Evolutionary conservation across 2,113 vertebrate species (phyloP).

Genomic region (Cottus gobio): DNA sequence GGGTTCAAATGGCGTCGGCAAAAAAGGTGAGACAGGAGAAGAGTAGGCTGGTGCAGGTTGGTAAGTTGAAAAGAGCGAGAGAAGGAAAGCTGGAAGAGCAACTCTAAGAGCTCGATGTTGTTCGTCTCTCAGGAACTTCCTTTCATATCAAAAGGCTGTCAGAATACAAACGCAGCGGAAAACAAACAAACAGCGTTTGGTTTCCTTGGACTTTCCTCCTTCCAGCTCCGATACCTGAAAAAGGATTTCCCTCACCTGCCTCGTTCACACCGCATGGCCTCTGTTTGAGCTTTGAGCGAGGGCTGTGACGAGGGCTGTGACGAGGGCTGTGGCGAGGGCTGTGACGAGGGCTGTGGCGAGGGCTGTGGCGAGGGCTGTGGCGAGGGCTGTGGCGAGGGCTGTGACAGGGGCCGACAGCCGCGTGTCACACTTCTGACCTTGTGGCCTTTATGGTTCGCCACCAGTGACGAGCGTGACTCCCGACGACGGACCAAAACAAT

Average conservation of each 20-base stretch:
- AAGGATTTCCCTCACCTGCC: conserved; percentile 30
- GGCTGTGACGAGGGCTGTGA: no score
- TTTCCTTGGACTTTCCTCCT: conserved; percentile 13
- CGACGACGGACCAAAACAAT: conserved; percentile 54
- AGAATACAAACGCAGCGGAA: conserved; percentile 9
- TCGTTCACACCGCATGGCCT: conserved; percentile 10
- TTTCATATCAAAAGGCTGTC: conserved; percentile 7
- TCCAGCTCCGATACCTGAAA: background rate
- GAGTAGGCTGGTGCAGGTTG: background rate
- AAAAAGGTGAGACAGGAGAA: background rate
- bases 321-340: no score
- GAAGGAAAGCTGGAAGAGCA: conserved; percentile 10
- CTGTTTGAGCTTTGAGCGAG: conserved; percentile 12
- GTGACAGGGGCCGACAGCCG: conserved; percentile 18
- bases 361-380: no score
- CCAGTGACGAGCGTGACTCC: conserved; percentile 51
- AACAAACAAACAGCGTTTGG: background rate
- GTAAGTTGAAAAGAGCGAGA: background rate
- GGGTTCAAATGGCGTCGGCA: background rate
- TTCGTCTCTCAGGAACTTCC: conserved; percentile 7
- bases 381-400: conserved; percentile 34
- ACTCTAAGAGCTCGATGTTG: background rate
- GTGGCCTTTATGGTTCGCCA: conserved; percentile 28
- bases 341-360: conserved; percentile 34
- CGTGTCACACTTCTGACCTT: conserved; percentile 35